Percentiles rank a stretch among this genome's conserved stretches.
Evolutionary conservation across 2,797 vertebrate species (phyloP).

Genomic region (Perodicticus potto): DNA sequence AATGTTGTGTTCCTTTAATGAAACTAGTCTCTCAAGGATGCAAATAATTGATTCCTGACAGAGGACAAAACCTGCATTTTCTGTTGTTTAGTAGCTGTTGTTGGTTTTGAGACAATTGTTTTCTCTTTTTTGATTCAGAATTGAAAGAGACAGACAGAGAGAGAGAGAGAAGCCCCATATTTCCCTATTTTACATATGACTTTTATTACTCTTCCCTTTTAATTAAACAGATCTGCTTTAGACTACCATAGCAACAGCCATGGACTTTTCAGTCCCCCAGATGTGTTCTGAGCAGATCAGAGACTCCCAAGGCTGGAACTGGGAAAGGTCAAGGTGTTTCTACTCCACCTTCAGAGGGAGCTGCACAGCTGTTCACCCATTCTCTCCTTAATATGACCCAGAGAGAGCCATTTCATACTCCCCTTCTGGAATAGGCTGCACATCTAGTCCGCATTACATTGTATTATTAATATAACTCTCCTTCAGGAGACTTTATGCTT

Average conservation of each 20-base stretch:
- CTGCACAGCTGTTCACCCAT: background rate
- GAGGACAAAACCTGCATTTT: slow-evolving; percentile 21
- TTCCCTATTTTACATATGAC: background rate
- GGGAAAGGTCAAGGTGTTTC: background rate
- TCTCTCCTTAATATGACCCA: background rate
- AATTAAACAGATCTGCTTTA: background rate
- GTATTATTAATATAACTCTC: fast-evolving
- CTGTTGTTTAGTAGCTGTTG: slow-evolving; percentile 33
- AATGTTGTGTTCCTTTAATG: background rate
- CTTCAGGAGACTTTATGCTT: background rate
- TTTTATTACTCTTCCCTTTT: slow-evolving; percentile 7
- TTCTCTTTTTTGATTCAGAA: slow-evolving; percentile 45
- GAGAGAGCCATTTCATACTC: background rate
- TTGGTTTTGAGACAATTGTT: slow-evolving; percentile 21
- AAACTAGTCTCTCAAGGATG: slow-evolving; percentile 52
- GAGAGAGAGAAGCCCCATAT: too few relatives aligned
- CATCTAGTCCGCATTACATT: background rate
- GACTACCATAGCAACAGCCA: slow-evolving; percentile 46
- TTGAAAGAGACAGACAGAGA: background rate
- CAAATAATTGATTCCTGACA: slow-evolving; percentile 54
- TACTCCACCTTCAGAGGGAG: background rate
- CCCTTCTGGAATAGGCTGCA: background rate
- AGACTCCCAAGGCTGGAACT: background rate
- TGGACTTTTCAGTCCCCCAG: background rate
- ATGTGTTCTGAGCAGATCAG: background rate